Conservation (phyloP, 2,888 invertebrate species). For the Cecidostiba fungosa region DNA sequence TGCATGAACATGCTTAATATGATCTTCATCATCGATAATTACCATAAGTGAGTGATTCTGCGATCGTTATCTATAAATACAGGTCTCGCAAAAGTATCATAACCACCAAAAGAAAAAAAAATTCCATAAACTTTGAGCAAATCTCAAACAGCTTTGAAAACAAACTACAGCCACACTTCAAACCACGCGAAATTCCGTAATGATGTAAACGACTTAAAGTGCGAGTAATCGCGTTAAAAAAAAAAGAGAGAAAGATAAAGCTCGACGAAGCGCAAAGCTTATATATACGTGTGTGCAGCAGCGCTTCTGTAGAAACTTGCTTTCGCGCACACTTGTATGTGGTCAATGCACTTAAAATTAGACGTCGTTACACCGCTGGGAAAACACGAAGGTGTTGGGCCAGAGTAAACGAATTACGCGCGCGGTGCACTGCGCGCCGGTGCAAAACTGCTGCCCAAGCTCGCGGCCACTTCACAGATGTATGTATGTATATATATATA, state of each 20-base stretch:
- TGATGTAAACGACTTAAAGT: background rate
- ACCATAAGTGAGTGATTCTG: no score
- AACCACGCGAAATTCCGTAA: background rate
- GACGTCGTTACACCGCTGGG: constrained; percentile 48
- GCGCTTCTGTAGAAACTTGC: background rate
- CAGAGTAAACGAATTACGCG: constrained; percentile 58
- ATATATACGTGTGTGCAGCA: background rate
- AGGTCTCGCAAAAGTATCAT: no score
- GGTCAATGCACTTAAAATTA: constrained; percentile 60
- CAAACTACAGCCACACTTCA: no score
- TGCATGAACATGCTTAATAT: no score
- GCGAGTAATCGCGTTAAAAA: background rate
- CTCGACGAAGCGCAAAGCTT: background rate
- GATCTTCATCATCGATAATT: no score
- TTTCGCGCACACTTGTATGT: constrained; percentile 28
- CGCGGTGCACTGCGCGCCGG: background rate
- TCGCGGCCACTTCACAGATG: constrained; percentile 47
- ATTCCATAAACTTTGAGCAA: no score
- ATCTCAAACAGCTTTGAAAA: no score
- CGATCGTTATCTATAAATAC: no score
- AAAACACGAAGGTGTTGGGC: constrained; percentile 56
- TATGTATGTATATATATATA: background rate
- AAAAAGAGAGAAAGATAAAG: background rate
- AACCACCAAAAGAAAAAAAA: no score
- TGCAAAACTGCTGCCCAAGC: constrained; percentile 25